A percentile compares a stretch with the other conserved stretches of the same genome.
These are phyloP conservation scores for Mormyrus proboscirostris DNA, from an alignment of 2,797 vertebrate genomes.

Conservation along the genomic window DNA sequence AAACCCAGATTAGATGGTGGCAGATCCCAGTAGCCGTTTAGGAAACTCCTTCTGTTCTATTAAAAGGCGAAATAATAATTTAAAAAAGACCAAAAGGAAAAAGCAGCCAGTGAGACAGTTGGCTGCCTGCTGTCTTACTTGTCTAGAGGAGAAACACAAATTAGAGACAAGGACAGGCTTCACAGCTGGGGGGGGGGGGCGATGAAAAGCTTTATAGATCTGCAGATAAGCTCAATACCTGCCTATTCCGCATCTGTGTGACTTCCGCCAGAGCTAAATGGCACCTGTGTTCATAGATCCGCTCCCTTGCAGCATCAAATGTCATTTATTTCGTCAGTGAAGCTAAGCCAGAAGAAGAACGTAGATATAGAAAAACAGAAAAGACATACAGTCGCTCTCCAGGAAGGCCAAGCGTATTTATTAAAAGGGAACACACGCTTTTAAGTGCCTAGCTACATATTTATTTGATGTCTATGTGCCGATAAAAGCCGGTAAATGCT, in stretches of 20 bases:
- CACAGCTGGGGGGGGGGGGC: not conserved
- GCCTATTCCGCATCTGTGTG: not conserved
- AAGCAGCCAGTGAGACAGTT: not conserved
- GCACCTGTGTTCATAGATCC: not conserved
- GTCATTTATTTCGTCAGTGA: not conserved
- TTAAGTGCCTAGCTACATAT: not conserved
- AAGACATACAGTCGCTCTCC: not conserved
- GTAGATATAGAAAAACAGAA: not conserved
- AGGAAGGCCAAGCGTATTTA: not conserved
- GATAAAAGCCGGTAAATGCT: not conserved
- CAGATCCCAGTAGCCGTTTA: not conserved
- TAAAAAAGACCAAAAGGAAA: not conserved
- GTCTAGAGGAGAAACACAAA: constrained; percentile 9
- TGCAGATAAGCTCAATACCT: not conserved
- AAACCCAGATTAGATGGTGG: constrained; percentile 7
- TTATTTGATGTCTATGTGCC: not conserved
- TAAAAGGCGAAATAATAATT: not conserved
- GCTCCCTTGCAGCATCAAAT: constrained; percentile 2
- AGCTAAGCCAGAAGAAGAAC: not conserved
- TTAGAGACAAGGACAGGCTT: not conserved
- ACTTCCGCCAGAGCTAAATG: not conserved
- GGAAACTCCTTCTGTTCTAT: not conserved
- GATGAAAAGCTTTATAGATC: not conserved
- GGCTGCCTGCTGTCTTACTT: constrained; percentile 13
- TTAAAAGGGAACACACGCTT: not conserved